phyloP scores from a whole-genome alignment of 2,888 invertebrate species.

The Empis livida region DNA sequence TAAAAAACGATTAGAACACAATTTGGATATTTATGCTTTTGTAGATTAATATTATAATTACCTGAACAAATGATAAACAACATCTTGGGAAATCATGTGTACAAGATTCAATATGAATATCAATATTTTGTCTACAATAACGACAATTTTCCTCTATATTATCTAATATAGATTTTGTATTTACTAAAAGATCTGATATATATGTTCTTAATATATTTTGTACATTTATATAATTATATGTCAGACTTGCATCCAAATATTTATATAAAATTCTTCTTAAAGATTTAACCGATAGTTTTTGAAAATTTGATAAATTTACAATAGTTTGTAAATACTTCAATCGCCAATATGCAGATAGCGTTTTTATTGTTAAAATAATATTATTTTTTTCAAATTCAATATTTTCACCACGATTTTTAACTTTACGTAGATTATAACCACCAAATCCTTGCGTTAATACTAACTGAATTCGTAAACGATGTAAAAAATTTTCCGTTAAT shows the following conservation, averaged over 20 bases:
- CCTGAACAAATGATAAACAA: constrained; percentile 23
- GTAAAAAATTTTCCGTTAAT: constrained; percentile 17
- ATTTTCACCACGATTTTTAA: neutral
- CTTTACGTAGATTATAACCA: neutral
- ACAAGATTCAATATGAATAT: constrained; percentile 14
- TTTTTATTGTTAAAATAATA: constrained; percentile 9
- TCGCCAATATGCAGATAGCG: constrained; percentile 9
- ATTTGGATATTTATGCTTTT: too few species aligned
- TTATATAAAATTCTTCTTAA: constrained; percentile 10
- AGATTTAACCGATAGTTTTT: constrained; percentile 16
- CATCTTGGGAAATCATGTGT: constrained; percentile 20
- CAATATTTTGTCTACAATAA: constrained; percentile 14
- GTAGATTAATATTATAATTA: constrained; percentile 12
- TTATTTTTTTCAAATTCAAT: neutral
- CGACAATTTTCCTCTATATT: constrained; percentile 14
- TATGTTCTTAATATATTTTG: neutral
- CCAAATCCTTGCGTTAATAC: constrained; percentile 12
- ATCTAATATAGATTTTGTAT: constrained; percentile 4
- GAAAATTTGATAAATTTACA: constrained; percentile 17
- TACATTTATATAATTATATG: neutral
- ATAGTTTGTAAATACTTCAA: constrained; percentile 7
- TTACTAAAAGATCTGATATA: neutral
- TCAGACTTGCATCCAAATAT: constrained; percentile 1
- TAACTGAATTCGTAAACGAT: constrained; percentile 23
- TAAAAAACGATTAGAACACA: too few species aligned